These are phyloP conservation scores for Cosmia pyralina DNA, from an alignment of 2,888 invertebrate species.

Conservation along the genomic window DNA sequence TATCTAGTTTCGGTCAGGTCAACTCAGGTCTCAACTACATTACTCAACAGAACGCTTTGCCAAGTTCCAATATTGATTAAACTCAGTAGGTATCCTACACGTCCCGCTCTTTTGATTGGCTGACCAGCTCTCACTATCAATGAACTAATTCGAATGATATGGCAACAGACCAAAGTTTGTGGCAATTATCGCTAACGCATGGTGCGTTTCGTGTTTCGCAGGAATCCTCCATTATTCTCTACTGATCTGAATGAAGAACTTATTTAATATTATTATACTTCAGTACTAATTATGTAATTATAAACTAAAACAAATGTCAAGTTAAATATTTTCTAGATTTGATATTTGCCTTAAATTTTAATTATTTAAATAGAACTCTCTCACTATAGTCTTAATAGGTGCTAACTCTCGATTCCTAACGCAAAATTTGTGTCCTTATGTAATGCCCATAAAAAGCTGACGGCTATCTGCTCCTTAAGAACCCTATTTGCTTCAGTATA, in stretches of 20 bases:
- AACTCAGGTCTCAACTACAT: not conserved
- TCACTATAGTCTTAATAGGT: too few relatives aligned
- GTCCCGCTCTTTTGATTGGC: conserved; percentile 6
- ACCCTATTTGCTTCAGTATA: not conserved
- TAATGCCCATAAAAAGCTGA: too few relatives aligned
- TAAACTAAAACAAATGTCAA: too few relatives aligned
- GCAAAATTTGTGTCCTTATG: not conserved
- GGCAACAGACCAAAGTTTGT: conserved; percentile 40
- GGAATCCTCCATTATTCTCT: conserved; percentile 27
- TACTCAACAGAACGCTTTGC: not conserved
- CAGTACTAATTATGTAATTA: too few relatives aligned
- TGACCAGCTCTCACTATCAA: conserved; percentile 13
- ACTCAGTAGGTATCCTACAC: not conserved
- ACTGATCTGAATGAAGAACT: not conserved
- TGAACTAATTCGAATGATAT: conserved; percentile 30
- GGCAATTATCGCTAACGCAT: conserved; percentile 18
- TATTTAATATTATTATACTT: too few relatives aligned
- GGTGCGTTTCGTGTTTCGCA: conserved; percentile 22
- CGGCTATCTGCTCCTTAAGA: not conserved
- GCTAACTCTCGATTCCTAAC: too few relatives aligned
- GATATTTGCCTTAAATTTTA: too few relatives aligned
- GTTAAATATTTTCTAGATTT: too few relatives aligned
- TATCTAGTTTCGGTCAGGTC: not conserved
- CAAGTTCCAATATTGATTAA: conserved; percentile 32
- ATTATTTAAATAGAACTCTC: too few relatives aligned